Conservation (phyloP, 1,140 invertebrate species). For the Neodiprion virginianus region DNA sequence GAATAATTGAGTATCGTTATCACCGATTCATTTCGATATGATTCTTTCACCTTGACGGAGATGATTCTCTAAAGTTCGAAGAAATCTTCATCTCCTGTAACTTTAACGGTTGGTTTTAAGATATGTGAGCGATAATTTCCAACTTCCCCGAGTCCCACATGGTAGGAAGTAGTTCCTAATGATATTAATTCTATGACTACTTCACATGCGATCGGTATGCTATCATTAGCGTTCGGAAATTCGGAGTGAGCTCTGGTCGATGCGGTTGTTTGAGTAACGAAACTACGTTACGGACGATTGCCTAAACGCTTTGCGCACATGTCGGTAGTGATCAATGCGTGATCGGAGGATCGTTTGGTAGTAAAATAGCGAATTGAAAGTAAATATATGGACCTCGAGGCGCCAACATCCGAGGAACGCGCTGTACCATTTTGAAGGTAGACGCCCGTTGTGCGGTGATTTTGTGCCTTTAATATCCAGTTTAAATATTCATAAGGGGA, state of each 20-base stretch:
- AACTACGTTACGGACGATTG: not conserved
- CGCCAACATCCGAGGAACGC: not conserved
- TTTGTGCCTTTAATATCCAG: constrained; percentile 58
- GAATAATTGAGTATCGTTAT: too few relatives aligned
- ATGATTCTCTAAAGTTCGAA: too few relatives aligned
- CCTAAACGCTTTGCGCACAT: not conserved
- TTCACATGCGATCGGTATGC: not conserved
- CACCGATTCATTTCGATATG: too few relatives aligned
- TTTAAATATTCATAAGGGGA: constrained; percentile 58
- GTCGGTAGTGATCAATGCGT: not conserved
- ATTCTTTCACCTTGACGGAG: too few relatives aligned
- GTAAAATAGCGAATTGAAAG: not conserved
- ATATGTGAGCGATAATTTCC: too few relatives aligned
- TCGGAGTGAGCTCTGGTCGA: not conserved
- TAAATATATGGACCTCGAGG: not conserved
- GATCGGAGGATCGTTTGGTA: not conserved
- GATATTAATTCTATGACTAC: too few relatives aligned
- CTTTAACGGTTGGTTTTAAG: too few relatives aligned
- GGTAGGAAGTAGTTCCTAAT: too few relatives aligned
- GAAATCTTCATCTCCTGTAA: too few relatives aligned
- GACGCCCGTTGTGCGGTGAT: constrained; percentile 40
- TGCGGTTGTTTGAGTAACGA: not conserved
- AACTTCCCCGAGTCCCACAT: too few relatives aligned
- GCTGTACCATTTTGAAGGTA: constrained; percentile 12
- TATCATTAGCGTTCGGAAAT: not conserved